Conservation (phyloP, 2,888 invertebrate species). For the Cataglyphis livida region DNA sequence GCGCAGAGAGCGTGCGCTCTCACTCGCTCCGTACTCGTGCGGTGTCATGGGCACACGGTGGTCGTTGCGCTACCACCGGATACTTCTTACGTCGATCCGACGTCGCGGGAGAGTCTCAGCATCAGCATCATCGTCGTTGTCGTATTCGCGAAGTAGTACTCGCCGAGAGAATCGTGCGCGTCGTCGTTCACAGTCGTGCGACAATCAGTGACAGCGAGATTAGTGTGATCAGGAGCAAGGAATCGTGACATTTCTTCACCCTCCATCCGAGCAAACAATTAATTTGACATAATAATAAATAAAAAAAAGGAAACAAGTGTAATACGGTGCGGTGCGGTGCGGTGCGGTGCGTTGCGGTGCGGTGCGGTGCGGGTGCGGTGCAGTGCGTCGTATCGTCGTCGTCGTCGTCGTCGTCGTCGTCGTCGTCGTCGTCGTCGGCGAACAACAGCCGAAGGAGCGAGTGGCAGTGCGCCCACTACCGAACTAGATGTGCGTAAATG, state of each 20-base stretch:
- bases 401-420: constrained; percentile 8
- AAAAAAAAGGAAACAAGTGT: background rate
- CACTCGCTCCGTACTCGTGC: constrained; percentile 80
- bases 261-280: background rate
- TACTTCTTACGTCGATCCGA: constrained; percentile 75
- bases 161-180: constrained; percentile 38
- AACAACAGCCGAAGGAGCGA: constrained; percentile 68
- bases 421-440: constrained; percentile 51
- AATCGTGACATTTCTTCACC: background rate
- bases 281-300: background rate
- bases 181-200: constrained; percentile 35
- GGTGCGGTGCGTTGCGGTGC: constrained; percentile 17
- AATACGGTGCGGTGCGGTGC: constrained; percentile 6
- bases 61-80: constrained; percentile 75
- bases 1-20: constrained; percentile 77
- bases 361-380: constrained; percentile 22
- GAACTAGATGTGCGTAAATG: constrained; percentile 85
- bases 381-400: constrained; percentile 9
- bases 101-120: constrained; percentile 55
- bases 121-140: constrained; percentile 26
- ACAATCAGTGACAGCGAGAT: constrained; percentile 23
- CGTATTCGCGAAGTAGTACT: constrained; percentile 57
- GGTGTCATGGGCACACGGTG: constrained; percentile 83
- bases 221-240: background rate
- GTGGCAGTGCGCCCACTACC: constrained; percentile 75